Percentiles rank a stretch among this genome's conserved stretches.
These are phyloP conservation scores for Pseudochirops cupreus DNA, from an alignment of 2,797 vertebrate genomes.

Conservation along the genomic window DNA sequence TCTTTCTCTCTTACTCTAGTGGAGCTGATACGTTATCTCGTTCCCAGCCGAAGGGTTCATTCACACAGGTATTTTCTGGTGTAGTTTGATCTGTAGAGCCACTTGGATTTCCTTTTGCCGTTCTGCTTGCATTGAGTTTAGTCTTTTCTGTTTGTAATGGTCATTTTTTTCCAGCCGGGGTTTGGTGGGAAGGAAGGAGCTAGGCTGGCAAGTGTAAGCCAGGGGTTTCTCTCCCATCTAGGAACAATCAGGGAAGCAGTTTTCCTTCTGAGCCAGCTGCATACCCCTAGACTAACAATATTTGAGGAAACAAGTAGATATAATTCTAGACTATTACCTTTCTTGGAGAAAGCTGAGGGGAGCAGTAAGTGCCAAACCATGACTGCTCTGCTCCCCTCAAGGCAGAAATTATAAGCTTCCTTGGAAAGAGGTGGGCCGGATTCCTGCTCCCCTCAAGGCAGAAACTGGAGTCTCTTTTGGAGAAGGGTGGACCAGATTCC, in stretches of 20 bases:
- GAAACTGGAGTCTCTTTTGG: neutral
- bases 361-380: neutral
- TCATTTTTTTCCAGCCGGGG: neutral
- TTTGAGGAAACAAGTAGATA: neutral
- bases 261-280: neutral
- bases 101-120: neutral
- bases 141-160: neutral
- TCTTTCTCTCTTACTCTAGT: neutral
- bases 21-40: neutral
- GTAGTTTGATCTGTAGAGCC: neutral
- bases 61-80: neutral
- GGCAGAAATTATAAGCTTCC: neutral
- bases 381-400: neutral
- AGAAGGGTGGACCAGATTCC: neutral
- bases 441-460: neutral
- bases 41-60: neutral
- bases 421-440: neutral
- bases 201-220: neutral
- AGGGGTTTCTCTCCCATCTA: neutral
- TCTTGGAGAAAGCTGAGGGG: neutral
- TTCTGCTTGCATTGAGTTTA: neutral
- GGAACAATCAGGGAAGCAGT: neutral
- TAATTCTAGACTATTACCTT: neutral
- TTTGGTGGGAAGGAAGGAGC: neutral
- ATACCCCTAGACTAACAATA: neutral